Evolutionary conservation across 2,888 invertebrate species (phyloP).

Genomic region (Actias luna): DNA sequence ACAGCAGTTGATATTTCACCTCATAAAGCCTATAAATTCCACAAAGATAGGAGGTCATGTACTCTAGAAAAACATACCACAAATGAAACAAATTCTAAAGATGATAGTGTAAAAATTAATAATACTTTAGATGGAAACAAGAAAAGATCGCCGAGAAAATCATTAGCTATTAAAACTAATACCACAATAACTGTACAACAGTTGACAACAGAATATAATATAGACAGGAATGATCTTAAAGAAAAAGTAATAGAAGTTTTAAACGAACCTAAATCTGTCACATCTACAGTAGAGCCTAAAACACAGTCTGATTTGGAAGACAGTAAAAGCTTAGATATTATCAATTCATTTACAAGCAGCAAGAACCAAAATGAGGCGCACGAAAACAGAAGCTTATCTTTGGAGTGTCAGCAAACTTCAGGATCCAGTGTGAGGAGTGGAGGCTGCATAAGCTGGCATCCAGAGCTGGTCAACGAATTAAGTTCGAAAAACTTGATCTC

Average conservation of each 20-base stretch:
- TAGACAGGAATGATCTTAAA: conserved; percentile 27
- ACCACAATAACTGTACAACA: conserved; percentile 44
- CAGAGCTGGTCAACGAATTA: conserved; percentile 28
- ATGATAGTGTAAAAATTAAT: conserved; percentile 11
- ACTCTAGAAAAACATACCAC: not conserved
- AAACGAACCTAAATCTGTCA: conserved; percentile 18
- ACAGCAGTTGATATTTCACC: not conserved
- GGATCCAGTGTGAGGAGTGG: not conserved
- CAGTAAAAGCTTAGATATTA: conserved; percentile 30
- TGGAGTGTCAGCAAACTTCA: not conserved
- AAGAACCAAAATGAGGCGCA: conserved; percentile 34
- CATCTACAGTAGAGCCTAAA: conserved; percentile 16
- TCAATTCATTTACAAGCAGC: conserved; percentile 48
- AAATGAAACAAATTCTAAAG: not conserved
- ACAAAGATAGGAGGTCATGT: conserved; percentile 21
- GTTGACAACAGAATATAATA: conserved; percentile 41
- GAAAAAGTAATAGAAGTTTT: conserved; percentile 31
- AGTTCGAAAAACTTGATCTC: conserved; percentile 29
- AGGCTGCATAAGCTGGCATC: conserved; percentile 36
- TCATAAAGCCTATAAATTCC: conserved; percentile 17
- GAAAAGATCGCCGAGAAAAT: conserved; percentile 25
- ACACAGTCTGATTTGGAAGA: conserved; percentile 20
- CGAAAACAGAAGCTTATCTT: conserved; percentile 13
- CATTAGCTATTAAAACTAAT: conserved; percentile 26
- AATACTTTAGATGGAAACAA: not conserved